Base-by-base conservation (phyloP, 1,140 invertebrate species). In the Penaeus vannamei region DNA sequence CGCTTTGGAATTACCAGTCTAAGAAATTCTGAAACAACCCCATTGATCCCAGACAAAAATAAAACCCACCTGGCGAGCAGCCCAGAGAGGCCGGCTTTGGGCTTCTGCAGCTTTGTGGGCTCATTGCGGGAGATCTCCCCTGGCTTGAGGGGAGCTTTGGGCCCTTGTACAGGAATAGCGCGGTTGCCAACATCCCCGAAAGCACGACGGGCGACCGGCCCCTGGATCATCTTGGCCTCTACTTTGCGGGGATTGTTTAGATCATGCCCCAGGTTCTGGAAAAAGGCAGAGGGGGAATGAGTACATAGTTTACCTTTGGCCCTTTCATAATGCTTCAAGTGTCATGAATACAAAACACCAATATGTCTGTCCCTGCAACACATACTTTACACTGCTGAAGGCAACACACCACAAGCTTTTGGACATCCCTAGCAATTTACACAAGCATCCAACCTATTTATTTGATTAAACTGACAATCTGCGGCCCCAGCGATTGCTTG, bases 171-270 rank as follows among this genome's bases (percentile, higher is more conserved):
- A 0, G 82, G 72, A 12, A 84, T 20, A 14, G n/a, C 23, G 12
- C 82, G 72, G 64, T 91, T 91, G 61, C 85, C 76, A 46, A 91
- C 84, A 46, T 91, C 90, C 26, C 87, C 90, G 0, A 91, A 82
- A 23, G 90, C 90, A 19, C 90, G 64, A n/a, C 84, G 85, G 20
- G 87, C 19, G 7, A 82, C 53, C 26, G 90, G 90, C 22, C 90
- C 90, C 23, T 88, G 86, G 8, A 87, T n/a, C 36, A 91, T 22
- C 64, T 86, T 89, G 22, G 90, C 60, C 29, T 86, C 84, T 26
- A 90, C 88, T 62, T 91, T 91, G 20, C 69, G 84, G n/a, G 81
- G 87, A 4, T 60, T 72, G 64, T 64, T 84, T 12, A 32, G 29
- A 29, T 79, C 83, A 12, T 23, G 59, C 22, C 83, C 76, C 20